Percentiles rank a stretch among this genome's conserved stretches.
Evolutionary conservation across 92 coral and sea anemone genomes (phyloP).

Genomic region (Actinostola sp.): DNA sequence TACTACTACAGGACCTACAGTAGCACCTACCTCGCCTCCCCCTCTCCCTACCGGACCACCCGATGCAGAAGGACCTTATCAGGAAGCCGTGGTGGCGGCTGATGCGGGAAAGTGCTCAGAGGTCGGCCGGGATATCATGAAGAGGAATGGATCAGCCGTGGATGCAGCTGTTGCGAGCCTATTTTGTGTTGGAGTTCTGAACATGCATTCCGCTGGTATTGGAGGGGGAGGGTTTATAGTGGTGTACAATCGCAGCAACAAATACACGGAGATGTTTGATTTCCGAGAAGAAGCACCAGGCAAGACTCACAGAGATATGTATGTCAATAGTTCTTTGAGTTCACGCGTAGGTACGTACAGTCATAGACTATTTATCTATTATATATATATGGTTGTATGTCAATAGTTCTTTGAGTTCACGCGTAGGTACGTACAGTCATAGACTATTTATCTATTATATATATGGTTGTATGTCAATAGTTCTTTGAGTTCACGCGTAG

Average conservation of each 20-base stretch:
- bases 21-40: conserved; percentile 19
- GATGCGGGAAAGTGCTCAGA: conserved; percentile 69
- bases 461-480: too few species aligned
- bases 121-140: conserved; percentile 79
- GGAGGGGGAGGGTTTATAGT: conserved; percentile 99
- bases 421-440: too few species aligned
- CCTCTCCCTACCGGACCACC: conserved; percentile 50
- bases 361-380: too few species aligned
- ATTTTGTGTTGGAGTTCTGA: conserved; percentile 87
- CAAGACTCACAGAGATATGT: conserved; percentile 66
- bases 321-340: conserved; percentile 64
- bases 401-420: too few species aligned
- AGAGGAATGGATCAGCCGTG: conserved; percentile 82
- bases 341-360: conserved; percentile 70
- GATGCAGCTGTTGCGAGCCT: conserved; percentile 85
- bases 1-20: neutral
- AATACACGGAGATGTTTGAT: conserved; percentile 66
- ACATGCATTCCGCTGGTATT: conserved; percentile 97
- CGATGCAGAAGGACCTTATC: conserved; percentile 73
- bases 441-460: too few species aligned
- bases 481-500: too few species aligned
- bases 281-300: conserved; percentile 91
- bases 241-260: conserved; percentile 58
- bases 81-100: conserved; percentile 70
- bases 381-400: too few species aligned